A percentile compares a stretch with the other conserved stretches of the same genome.
These are phyloP conservation scores for Rhagonycha lutea DNA, from an alignment of 2,888 invertebrate genomes.

Conservation along the genomic window DNA sequence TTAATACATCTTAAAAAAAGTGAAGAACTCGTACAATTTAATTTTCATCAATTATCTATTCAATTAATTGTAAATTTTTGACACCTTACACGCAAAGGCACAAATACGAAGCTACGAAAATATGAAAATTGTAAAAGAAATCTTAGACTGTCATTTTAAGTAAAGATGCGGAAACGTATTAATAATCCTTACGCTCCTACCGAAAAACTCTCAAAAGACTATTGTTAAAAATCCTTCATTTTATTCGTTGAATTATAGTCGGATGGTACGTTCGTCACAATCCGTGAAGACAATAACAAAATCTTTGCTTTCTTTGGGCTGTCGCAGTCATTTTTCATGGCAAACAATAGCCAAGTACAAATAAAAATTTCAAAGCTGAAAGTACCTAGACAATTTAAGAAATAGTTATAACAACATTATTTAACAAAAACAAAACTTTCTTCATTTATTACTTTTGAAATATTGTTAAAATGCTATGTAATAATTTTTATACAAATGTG, in stretches of 20 bases:
- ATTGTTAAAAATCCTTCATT: slow-evolving; percentile 36
- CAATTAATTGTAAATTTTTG: neutral
- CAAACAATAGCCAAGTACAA: slow-evolving; percentile 29
- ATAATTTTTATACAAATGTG: neutral
- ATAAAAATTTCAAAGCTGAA: slow-evolving; percentile 29
- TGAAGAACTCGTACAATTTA: neutral
- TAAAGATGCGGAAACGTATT: slow-evolving; percentile 26
- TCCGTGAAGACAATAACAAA: slow-evolving; percentile 35
- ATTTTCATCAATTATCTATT: neutral
- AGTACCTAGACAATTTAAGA: slow-evolving; percentile 22
- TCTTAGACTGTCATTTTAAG: slow-evolving; percentile 26
- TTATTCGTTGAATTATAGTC: slow-evolving; percentile 35
- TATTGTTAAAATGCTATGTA: neutral
- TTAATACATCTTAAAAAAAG: neutral
- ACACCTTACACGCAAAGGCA: neutral
- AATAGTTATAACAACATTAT: slow-evolving; percentile 24
- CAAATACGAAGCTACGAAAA: slow-evolving; percentile 6
- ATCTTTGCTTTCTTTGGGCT: slow-evolving; percentile 32
- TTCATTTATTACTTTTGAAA: neutral
- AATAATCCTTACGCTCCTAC: slow-evolving; percentile 28
- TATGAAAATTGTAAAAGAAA: slow-evolving; percentile 25
- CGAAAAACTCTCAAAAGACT: slow-evolving; percentile 28
- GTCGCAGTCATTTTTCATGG: slow-evolving; percentile 34
- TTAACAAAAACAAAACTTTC: slow-evolving; percentile 5
- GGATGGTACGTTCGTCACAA: slow-evolving; percentile 34